Evolutionary conservation across 2,888 invertebrate species (phyloP), one percentile per base, ranked within the genome.

Genomic region (Clostera curtula): DNA sequence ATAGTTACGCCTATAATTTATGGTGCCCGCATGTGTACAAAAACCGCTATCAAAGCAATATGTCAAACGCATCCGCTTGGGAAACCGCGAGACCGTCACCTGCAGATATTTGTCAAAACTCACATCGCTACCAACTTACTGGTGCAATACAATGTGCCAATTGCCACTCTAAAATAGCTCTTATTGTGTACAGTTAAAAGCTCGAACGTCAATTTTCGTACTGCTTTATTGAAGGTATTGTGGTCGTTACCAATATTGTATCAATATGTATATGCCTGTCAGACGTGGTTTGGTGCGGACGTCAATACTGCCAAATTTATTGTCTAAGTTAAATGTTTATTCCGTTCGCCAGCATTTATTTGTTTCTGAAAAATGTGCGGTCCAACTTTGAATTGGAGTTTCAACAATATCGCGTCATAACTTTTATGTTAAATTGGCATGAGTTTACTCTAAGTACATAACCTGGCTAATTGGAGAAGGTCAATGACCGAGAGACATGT

Each of bases 31-130:
- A 65, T 68, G 48, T 57, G 49, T 54, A 59, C 57, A 55, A 48
- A 56, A 65, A 65, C 66, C 67, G 66, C 67, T 69, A 76, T 76
- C 74, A 68, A 63, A 70, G 69, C 72, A 69, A 82, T 80, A 77
- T 70, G 79, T 77, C 77, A 77, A 65, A 72, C 56, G 55, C 77
- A 76, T 75, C 75, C 75, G 70, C 54, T 56, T 59, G 69, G 68
- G 66, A 62, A 71, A 72, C 71, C 71, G 61, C 67, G 49, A 46
- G 51, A 58, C 61, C 71, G 71, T 79, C 80, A 82, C 80, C 79
- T 80, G 74, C 74, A 77, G 72, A 72, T 75, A 82, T 82, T 80
- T 76, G 75, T 82, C 82, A 82, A 79, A 80, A 79, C 60, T 76
- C 63, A 59, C 41, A 49, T 51, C 48, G 53, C 56, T 15, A 65